phyloP scores from a whole-genome alignment of 30 jellyfish, hydroid and myxozoan species.

The Aurelia sp. region DNA sequence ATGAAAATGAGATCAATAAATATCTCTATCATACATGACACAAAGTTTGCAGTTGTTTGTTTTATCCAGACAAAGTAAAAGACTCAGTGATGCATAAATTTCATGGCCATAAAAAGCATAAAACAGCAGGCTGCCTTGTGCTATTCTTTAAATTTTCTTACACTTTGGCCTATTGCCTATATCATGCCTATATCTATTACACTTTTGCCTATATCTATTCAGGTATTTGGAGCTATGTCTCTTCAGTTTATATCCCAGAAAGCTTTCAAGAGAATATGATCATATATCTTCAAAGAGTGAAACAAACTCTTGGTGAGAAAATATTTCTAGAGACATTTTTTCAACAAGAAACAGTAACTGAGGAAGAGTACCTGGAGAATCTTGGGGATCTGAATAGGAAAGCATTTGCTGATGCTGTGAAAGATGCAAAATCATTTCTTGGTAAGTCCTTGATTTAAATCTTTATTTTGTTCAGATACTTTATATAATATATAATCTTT shows the following conservation, averaged over 20 bases:
- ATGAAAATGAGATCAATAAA: no score
- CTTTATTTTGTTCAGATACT: no score
- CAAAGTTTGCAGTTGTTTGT: no score
- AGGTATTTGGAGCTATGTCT: slow-evolving; percentile 81
- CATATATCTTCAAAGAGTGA: slow-evolving; percentile 34
- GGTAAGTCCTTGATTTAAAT: slow-evolving; percentile 32
- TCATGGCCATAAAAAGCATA: no score
- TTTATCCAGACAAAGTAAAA: no score
- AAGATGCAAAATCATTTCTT: slow-evolving; percentile 68
- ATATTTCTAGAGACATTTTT: slow-evolving; percentile 74
- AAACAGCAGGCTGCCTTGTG: no score
- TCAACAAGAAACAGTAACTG: slow-evolving; percentile 62
- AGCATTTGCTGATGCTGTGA: slow-evolving; percentile 71
- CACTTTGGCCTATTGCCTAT: no score
- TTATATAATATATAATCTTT: no score
- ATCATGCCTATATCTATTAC: no score
- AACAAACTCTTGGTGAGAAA: slow-evolving; percentile 56
- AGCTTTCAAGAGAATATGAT: slow-evolving; percentile 49
- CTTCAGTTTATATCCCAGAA: slow-evolving; percentile 66
- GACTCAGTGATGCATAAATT: no score
- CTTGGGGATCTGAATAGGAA: slow-evolving; percentile 82
- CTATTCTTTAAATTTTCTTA: no score
- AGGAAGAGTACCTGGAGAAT: slow-evolving; percentile 82
- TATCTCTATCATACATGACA: no score
- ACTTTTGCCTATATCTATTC: neutral